Conservation (phyloP, 2,797 vertebrate genomes). For the Mionectes olivaceus region DNA sequence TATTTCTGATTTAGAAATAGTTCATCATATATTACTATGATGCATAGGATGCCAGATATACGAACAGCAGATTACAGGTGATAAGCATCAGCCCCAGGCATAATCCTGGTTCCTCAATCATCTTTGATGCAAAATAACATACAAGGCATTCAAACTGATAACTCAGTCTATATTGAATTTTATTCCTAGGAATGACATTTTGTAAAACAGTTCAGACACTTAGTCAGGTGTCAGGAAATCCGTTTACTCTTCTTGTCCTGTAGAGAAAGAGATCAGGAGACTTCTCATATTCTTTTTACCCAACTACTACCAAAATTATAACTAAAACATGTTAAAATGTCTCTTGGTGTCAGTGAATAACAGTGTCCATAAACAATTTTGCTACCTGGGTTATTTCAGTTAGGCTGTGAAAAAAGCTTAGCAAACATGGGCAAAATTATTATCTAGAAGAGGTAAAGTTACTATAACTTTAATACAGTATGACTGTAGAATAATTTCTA, state of each 20-base stretch:
- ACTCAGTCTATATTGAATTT: neutral
- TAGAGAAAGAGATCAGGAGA: neutral
- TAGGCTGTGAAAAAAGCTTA: neutral
- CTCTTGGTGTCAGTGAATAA: neutral
- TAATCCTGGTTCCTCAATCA: neutral
- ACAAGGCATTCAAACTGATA: neutral
- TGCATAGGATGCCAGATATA: neutral
- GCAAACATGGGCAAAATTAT: neutral
- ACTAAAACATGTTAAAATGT: neutral
- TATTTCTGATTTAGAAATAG: neutral
- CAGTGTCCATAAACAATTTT: neutral
- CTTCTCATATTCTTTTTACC: neutral
- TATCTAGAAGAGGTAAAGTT: neutral
- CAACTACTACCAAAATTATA: neutral
- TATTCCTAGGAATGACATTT: neutral
- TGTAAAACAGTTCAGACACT: neutral
- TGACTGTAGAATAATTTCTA: too few species aligned
- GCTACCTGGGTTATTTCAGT: neutral
- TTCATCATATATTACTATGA: neutral
- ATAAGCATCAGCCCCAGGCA: neutral
- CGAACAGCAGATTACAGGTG: neutral
- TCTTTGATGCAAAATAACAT: neutral
- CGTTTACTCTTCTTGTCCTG: neutral
- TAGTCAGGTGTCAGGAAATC: neutral
- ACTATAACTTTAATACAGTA: neutral